phyloP scores from a whole-genome alignment of 1,140 invertebrate species.

The Cataglyphis hispanica region DNA sequence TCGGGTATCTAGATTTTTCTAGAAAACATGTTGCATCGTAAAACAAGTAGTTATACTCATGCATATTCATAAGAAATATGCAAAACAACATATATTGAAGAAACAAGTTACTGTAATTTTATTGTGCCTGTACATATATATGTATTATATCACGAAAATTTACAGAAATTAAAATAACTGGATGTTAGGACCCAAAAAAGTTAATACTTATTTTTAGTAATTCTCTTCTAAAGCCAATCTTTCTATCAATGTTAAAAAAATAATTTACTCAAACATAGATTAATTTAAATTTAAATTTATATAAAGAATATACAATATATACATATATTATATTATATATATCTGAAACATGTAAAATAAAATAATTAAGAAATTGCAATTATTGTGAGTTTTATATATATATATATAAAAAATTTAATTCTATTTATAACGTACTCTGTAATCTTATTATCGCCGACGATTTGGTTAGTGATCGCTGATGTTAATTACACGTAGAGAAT shows the following conservation, averaged over 20 bases:
- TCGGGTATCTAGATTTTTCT: background rate
- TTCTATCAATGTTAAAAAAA: background rate
- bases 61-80: constrained; percentile 21
- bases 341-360: too few relatives aligned
- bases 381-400: background rate
- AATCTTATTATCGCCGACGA: background rate
- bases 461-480: background rate
- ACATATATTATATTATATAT: background rate
- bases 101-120: background rate
- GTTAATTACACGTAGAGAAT: background rate
- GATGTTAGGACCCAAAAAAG: background rate
- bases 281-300: too few relatives aligned
- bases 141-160: background rate
- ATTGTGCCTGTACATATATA: background rate
- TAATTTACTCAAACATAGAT: too few relatives aligned
- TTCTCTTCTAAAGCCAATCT: background rate
- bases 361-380: background rate
- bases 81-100: background rate
- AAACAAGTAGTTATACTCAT: background rate
- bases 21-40: background rate
- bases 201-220: background rate
- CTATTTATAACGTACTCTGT: background rate
- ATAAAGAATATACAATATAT: too few relatives aligned
- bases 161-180: background rate
- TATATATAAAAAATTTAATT: background rate